These are phyloP conservation scores for Progne subis DNA, from an alignment of 2,113 vertebrate species.

Conservation along the genomic window DNA sequence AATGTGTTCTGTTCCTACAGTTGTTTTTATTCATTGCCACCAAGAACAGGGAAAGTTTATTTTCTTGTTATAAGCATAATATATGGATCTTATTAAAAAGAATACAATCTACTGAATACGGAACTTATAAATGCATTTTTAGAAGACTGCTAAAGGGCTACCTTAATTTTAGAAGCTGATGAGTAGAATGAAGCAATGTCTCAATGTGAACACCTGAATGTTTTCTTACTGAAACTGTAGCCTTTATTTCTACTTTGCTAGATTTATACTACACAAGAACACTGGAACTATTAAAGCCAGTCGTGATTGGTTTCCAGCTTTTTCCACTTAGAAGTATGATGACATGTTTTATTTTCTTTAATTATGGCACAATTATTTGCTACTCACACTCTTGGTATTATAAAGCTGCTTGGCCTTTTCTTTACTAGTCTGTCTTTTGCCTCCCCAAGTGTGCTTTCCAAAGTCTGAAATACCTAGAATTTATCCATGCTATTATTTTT, in stretches of 20 bases:
- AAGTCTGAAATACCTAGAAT: background rate
- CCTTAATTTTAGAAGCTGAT: background rate
- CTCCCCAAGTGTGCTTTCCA: background rate
- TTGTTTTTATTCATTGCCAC: background rate
- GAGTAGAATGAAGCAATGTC: background rate
- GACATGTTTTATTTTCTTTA: constrained; percentile 84
- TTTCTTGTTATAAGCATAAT: background rate
- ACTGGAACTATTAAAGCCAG: constrained; percentile 76
- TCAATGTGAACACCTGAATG: background rate
- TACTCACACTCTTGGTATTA: constrained; percentile 71
- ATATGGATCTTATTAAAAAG: background rate
- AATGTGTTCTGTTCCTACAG: background rate
- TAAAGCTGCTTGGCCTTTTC: constrained; percentile 74
- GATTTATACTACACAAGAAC: constrained; percentile 67
- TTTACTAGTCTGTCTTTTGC: constrained; percentile 62
- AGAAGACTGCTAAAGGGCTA: background rate
- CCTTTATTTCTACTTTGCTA: constrained; percentile 63
- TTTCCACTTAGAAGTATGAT: constrained; percentile 71
- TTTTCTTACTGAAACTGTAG: constrained; percentile 64
- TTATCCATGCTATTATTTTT: constrained; percentile 6
- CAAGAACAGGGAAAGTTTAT: background rate
- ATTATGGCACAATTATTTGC: constrained; percentile 80
- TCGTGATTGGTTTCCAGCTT: constrained; percentile 76
- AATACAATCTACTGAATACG: background rate
- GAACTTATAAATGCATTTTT: background rate